Percentiles rank a stretch among this genome's conserved stretches.
phyloP scores from a whole-genome alignment of 1,140 invertebrate genomes.

The Trachymyrmex septentrionalis region DNA sequence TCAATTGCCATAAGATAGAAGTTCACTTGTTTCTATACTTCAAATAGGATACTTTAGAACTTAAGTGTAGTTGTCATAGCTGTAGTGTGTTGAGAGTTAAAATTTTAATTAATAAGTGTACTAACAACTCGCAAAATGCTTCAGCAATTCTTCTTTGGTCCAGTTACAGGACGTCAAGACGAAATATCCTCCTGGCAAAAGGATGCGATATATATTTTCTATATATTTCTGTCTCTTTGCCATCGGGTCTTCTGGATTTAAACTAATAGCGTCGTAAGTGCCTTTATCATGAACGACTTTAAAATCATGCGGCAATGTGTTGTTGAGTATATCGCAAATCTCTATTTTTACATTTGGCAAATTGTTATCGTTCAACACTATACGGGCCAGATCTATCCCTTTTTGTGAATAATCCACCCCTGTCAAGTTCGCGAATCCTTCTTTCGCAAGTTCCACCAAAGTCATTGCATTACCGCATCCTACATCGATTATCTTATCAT shows the following conservation, averaged over 20 bases:
- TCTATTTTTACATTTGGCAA: slow-evolving; percentile 87
- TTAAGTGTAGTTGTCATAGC: too few species aligned
- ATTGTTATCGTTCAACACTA: slow-evolving; percentile 88
- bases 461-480: slow-evolving; percentile 97
- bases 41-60: too few species aligned
- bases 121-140: slow-evolving; percentile 89
- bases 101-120: slow-evolving; percentile 16
- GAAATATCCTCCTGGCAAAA: slow-evolving; percentile 90
- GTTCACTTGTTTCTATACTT: too few species aligned
- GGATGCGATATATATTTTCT: slow-evolving; percentile 88
- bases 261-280: slow-evolving; percentile 96
- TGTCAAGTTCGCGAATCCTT: slow-evolving; percentile 91
- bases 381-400: slow-evolving; percentile 91
- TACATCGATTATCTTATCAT: slow-evolving; percentile 89
- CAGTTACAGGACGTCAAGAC: slow-evolving; percentile 98
- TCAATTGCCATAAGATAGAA: too few species aligned
- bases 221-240: slow-evolving; percentile 90
- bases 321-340: slow-evolving; percentile 88
- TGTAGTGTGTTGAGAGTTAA: background rate
- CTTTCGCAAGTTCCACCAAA: slow-evolving; percentile 91
- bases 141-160: slow-evolving; percentile 93
- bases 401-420: slow-evolving; percentile 95
- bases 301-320: slow-evolving; percentile 83
- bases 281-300: slow-evolving; percentile 95
- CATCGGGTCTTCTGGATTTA: slow-evolving; percentile 90